Percentiles rank a stretch among this genome's conserved stretches.
Evolutionary conservation across 2,797 vertebrate species (phyloP).

Genomic region (Kryptolebias ocellatus): DNA sequence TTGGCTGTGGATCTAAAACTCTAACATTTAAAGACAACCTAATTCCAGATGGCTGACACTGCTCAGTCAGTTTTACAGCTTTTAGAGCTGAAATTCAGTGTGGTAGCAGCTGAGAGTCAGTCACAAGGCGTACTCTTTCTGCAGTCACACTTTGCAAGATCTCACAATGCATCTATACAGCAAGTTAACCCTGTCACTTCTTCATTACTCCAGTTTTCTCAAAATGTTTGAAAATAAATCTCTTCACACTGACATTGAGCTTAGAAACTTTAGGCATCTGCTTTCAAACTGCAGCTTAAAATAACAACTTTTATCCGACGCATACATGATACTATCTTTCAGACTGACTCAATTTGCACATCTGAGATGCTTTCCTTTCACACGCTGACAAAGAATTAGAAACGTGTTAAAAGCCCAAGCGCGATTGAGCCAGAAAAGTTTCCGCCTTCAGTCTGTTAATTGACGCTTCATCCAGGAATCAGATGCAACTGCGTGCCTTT

Average conservation of each 20-base stretch:
- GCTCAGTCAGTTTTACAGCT: too few relatives aligned
- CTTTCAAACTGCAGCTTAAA: conserved; percentile 12
- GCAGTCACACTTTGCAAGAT: too few relatives aligned
- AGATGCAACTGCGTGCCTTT: conserved; percentile 6
- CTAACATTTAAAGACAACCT: too few relatives aligned
- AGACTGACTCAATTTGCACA: conserved; percentile 37
- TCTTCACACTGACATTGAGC: neutral
- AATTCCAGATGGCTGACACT: too few relatives aligned
- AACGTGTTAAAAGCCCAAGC: conserved; percentile 15
- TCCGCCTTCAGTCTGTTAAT: conserved; percentile 34
- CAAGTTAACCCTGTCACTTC: too few relatives aligned
- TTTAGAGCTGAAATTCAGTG: too few relatives aligned
- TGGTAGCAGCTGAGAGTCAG: too few relatives aligned
- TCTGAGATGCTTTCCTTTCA: conserved; percentile 3
- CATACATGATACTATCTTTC: neutral
- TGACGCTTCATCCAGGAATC: conserved; percentile 18
- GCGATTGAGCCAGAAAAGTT: conserved; percentile 21
- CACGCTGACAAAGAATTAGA: conserved; percentile 7
- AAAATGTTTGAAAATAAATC: neutral
- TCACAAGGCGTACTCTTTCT: too few relatives aligned
- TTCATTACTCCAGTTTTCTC: too few relatives aligned
- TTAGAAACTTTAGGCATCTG: neutral
- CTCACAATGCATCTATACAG: too few relatives aligned
- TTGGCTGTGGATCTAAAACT: too few relatives aligned
- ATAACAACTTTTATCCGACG: conserved; percentile 21